Evolutionary conservation across 2,797 vertebrate species (phyloP).

Genomic region (Rhinophrynus dorsalis): DNA sequence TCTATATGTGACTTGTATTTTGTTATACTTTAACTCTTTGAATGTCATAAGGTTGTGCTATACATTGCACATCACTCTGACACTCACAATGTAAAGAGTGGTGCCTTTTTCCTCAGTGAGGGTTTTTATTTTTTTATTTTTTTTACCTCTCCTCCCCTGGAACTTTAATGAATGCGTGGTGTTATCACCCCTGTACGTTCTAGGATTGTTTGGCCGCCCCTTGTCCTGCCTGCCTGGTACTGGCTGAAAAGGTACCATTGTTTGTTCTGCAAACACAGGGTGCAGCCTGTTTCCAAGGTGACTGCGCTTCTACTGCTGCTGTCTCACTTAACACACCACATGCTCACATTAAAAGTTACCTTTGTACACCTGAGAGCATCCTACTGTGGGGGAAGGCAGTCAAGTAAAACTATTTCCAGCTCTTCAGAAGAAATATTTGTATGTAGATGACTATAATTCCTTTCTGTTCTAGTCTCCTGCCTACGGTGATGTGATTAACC

Average conservation of each 20-base stretch:
- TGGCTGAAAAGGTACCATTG: constrained; percentile 89
- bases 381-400: constrained; percentile 47
- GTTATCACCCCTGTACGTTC: constrained; percentile 68
- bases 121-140: too few relatives aligned
- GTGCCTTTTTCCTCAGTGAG: too few relatives aligned
- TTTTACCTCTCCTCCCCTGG: too few relatives aligned
- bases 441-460: too few relatives aligned
- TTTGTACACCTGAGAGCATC: constrained; percentile 77
- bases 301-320: constrained; percentile 71
- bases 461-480: too few relatives aligned
- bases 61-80: too few relatives aligned
- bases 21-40: too few relatives aligned
- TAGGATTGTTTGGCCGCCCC: constrained; percentile 72
- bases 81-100: too few relatives aligned
- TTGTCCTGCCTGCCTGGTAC: constrained; percentile 75
- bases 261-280: constrained; percentile 93
- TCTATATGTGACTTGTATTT: too few relatives aligned
- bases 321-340: constrained; percentile 52
- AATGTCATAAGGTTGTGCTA: too few relatives aligned
- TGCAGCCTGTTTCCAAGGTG: constrained; percentile 84
- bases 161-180: too few relatives aligned
- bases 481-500: too few relatives aligned
- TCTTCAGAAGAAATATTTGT: background rate
- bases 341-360: constrained; percentile 53
- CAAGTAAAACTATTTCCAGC: background rate